Base-by-base conservation (phyloP, 2,113 vertebrate species). In the Myotis davidii region DNA sequence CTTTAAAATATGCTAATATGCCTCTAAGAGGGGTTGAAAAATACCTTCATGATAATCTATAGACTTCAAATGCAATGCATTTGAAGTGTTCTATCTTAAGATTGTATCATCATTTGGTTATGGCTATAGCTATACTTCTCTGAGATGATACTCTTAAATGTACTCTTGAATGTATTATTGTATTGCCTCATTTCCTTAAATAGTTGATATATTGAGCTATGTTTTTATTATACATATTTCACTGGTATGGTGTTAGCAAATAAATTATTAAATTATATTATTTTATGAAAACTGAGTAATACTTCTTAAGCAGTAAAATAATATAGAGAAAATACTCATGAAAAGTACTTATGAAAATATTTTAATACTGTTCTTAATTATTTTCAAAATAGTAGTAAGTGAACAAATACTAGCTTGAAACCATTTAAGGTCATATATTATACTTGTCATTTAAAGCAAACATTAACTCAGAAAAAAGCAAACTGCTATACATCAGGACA, bases 351-450 rank as follows among this genome's bases (percentile, higher is more conserved):
- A 69, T 88, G 39, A 96, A 96, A 95, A 85, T 74, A 83, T 32
- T 85, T 77, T 65, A 78, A n/a, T 91, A 81, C 56, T 96, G 4
- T 87, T 94, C 10, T 32, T 94, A 88, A 90, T 29, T 88, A 87
- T 94, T 96, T 88, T 85, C 50, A 87, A 83, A 94, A 84, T 95
- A 96, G 21, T 92, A 85, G 59, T 85, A 76, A 56, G 14, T 90
- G 59, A 97, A 72, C 12, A 32, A 70, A 73, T 73, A 59, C 32
- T 64, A 86, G 25, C 27, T 73, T 93, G 83, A 84, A 34, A 29
- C 37, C 84, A 14, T 23, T 93, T 48, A 73, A 70, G 56, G 37
- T 85, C 70, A 72, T 76, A 29, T 70, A 0, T 82, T 92, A 45
- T 85, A 34, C 14, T 91, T 94, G 87, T 85, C 52, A 94, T 45